Evolutionary conservation across 2,888 invertebrate species (phyloP).

Genomic region (Tenthredo mesomela): DNA sequence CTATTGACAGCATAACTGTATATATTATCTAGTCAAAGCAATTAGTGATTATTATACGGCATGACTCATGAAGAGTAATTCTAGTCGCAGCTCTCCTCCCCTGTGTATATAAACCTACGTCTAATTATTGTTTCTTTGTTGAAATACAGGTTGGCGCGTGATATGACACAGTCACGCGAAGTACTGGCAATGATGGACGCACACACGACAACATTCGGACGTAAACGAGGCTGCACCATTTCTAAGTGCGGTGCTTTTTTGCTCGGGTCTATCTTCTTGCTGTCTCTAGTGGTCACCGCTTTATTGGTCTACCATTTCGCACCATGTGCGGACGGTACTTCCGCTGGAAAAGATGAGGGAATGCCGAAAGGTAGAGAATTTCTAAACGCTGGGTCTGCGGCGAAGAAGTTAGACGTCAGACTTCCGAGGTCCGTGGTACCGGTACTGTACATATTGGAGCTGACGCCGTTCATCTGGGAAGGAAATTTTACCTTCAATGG

Average conservation of each 20-base stretch:
- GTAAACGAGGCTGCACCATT: constrained; percentile 83
- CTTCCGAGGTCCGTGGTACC: constrained; percentile 86
- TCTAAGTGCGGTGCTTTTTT: constrained; percentile 84
- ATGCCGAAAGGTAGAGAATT: constrained; percentile 59
- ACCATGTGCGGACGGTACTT: constrained; percentile 81
- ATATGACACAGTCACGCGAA: constrained; percentile 78
- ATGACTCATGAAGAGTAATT: background rate
- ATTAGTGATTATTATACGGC: background rate
- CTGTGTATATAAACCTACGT: background rate
- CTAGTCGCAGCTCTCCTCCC: background rate
- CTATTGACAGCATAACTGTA: background rate
- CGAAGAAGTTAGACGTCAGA: constrained; percentile 82
- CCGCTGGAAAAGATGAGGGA: constrained; percentile 28
- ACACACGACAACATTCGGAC: constrained; percentile 83
- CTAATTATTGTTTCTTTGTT: background rate
- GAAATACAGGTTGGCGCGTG: constrained; percentile 58
- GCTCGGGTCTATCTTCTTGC: constrained; percentile 82
- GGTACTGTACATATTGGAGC: constrained; percentile 84
- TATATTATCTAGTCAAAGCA: background rate
- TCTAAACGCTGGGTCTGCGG: constrained; percentile 61
- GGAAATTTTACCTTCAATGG: constrained; percentile 91
- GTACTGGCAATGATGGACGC: constrained; percentile 82
- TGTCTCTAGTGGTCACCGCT: constrained; percentile 85
- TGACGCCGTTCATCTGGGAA: constrained; percentile 86
- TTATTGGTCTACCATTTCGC: constrained; percentile 89